Base-by-base conservation (phyloP, 2,797 vertebrate genomes). In the Coluber constrictor region DNA sequence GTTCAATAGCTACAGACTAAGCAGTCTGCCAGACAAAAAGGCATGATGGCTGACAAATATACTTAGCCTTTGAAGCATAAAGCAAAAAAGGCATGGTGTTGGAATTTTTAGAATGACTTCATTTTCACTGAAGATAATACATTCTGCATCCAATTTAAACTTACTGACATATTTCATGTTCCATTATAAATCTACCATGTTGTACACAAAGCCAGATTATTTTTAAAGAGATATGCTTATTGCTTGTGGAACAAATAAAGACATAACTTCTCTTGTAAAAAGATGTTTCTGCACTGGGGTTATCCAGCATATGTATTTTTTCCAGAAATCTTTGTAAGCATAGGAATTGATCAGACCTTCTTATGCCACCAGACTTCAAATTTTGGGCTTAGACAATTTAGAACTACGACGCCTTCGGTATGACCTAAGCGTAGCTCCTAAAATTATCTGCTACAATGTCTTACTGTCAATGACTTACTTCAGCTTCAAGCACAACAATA, bases 1-100 rank as follows among this genome's bases (percentile, higher is more conserved):
- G 83, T 23, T 94, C 88, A 92, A 56, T 92, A 90, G 91, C n/a
- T 47, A 83, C 37, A 90, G 63, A 27, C 61, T 92, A 94, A 92
- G 89, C 91, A 88, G 83, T 83, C 91, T 90, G 89, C 83, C 56
- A 88, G 90, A 87, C 88, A 60, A 25, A 60, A 90, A 29, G 25
- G 32, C 32, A 74, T 43, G 18, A 20, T 79, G 70, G 8, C 74
- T 51, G 63, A 79, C 27, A 59, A 87, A n/a, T 74, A 54, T 74
- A 56, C 1, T 47, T 79, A 87, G n/a, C 6, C 86, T 91, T 83
- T 16, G 37, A 79, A 79, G 37, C 37, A 23, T 79, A 86, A 56
- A 90, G 27, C 51, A 87, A 66, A 93, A 93, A 11, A 4, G n/a
- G 8, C n/a, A 32, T 2, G 27, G 70, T 55, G 51, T 63, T 57